Base-by-base conservation (phyloP, 1,140 invertebrate genomes). In the Episyrphus balteatus region DNA sequence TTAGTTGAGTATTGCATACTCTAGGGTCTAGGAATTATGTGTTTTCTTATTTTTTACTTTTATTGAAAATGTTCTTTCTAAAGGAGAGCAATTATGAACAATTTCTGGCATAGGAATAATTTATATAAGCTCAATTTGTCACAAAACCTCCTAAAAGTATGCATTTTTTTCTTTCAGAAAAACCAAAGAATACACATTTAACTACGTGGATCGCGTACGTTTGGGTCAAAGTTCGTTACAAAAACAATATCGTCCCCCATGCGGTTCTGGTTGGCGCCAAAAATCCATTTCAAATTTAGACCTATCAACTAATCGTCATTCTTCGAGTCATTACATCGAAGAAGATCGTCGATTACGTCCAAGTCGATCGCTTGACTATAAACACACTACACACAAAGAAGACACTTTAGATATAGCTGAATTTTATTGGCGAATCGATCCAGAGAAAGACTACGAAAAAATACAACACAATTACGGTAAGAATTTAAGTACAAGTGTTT, bases 231-330 rank as follows among this genome's bases (percentile, higher is more conserved):
- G 46, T 50, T 57, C 42, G 41, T 44, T 55, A 33, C 46, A 43
- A 30, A 55, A 58, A 49, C 57, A 60, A 46, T 54, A 57, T 14
- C 53, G 51, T 42, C 61, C 58, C 50, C 36, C 43, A 44, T 55
- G 61, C 26, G 63, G 61, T 44, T 66, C 63, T 44, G 65, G 66
- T 46, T 68, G 66, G 65, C 58, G 66, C 12, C 66, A 68, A 32
- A 64, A 65, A 46, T 66, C 62, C 31, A 55, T 66, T 15, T 66
- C 62, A 19, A 62, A 68, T 59, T 55, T 68, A 33, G 66, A 68
- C 59, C 63, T 68, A 54, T 59, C 66, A 60, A 66, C 64, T 55
- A 66, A 62, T 63, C 63, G 62, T 49, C 61, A 62, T 21, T 55
- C 55, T 44, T 58, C 62, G 64, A 56, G 59, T 66, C 57, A 54